Evolutionary conservation across 2,797 vertebrate genomes (phyloP), one percentile per base, ranked within the genome.

Genomic region (Poeciliopsis gracilis): DNA sequence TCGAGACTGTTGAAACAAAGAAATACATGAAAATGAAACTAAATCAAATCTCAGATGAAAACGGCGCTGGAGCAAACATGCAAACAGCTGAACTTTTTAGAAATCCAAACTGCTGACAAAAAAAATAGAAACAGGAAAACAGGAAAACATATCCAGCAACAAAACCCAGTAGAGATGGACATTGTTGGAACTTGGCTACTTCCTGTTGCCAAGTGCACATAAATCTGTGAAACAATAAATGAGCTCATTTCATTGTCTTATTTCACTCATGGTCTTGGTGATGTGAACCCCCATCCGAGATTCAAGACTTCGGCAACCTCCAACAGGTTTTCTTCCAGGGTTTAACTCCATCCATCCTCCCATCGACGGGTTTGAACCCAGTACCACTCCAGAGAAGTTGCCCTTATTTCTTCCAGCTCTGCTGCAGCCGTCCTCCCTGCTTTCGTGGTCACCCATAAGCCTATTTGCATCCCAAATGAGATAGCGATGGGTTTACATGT

Each of bases 401-500:
- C 23, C 20, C 47, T 49, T 18, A 12, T 28, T 20, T n/a, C 51
- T 23, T 25, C 30, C 13, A 8, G 18, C 69, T 61, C 36, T 67
- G 43, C 36, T 46, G 6, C 70, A 23, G 72, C 30, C 6, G 63
- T 4, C 49, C 73, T 71, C 49, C 33, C 77, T 55, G 80, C 81
- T 80, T 88, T 73, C 87, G 76, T 82, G 82, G 61, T 85, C 71
- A 86, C 57, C 76, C 61, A 30, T 92, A 93, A 92, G 84, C 91
- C 91, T 83, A 74, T 88, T 87, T 80, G 76, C 85, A 66, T 80
- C 77, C 72, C 74, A 33, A 72, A 89, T 86, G 82, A 88, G 85
- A 86, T 86, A 80, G 90, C 67, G 76, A 90, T 86, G 85, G 86
- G 84, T 87, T 93, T 88, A 91, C 55, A 80, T 88, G 82, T 82